Conservation (phyloP, 2,113 vertebrate species). For the Paracanthobrama guichenoti region DNA sequence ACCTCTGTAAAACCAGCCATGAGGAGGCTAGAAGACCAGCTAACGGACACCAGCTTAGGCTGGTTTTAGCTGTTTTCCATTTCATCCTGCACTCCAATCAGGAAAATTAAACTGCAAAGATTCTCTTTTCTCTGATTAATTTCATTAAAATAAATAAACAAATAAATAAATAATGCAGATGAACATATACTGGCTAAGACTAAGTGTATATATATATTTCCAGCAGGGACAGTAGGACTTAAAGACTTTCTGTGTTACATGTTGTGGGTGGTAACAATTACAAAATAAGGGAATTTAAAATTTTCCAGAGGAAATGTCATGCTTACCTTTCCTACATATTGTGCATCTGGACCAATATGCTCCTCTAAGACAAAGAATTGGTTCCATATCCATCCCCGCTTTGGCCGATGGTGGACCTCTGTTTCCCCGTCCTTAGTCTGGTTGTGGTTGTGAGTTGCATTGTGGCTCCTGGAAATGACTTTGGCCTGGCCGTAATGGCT, state of each 20-base stretch:
- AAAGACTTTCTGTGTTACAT: no score
- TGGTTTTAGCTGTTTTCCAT: no score
- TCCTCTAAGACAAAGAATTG: slow-evolving; percentile 99
- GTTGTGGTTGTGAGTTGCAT: slow-evolving; percentile 69
- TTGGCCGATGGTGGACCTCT: slow-evolving; percentile 96
- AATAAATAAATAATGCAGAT: background rate
- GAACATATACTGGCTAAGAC: background rate
- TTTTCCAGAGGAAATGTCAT: background rate
- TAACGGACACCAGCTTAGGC: no score
- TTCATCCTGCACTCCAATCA: background rate
- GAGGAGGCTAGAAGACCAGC: no score
- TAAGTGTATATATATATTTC: no score
- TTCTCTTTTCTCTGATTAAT: background rate
- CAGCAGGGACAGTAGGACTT: no score
- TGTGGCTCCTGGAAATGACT: slow-evolving; percentile 64
- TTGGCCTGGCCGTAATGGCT: slow-evolving; percentile 64
- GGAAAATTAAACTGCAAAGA: background rate
- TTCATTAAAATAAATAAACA: background rate
- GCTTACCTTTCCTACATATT: slow-evolving; percentile 97
- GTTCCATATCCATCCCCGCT: slow-evolving; percentile 99
- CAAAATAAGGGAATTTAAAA: no score
- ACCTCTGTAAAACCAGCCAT: no score
- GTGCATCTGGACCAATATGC: slow-evolving; percentile 94
- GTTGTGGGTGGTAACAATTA: no score
- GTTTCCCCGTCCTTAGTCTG: slow-evolving; percentile 91